Evolutionary conservation across 2,888 invertebrate genomes (phyloP).

Genomic region (Clivina fossor): DNA sequence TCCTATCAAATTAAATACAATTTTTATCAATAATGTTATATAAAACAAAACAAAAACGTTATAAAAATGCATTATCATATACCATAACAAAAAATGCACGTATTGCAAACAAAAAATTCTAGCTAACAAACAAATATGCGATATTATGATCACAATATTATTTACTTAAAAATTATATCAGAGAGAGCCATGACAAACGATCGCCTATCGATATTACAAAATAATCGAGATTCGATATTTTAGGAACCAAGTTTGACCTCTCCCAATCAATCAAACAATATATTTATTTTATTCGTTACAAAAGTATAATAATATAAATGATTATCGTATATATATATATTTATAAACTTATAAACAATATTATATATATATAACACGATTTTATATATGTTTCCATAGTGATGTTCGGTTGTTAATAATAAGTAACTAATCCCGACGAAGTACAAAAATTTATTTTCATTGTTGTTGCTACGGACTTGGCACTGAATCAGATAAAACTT

Average conservation of each 20-base stretch:
- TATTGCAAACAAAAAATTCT: too few relatives aligned
- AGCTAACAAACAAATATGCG: too few relatives aligned
- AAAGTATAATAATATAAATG: neutral
- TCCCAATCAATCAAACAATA: slow-evolving; percentile 1
- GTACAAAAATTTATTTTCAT: slow-evolving; percentile 21
- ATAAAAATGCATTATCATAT: too few relatives aligned
- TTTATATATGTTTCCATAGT: slow-evolving; percentile 5
- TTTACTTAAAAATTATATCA: neutral
- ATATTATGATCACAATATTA: slow-evolving; percentile 3
- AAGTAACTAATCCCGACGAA: slow-evolving; percentile 18
- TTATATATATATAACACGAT: slow-evolving; percentile 16
- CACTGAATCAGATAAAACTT: slow-evolving; percentile 56
- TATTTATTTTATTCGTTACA: too few relatives aligned
- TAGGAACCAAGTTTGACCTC: slow-evolving; percentile 22
- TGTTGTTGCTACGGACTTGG: slow-evolving; percentile 52
- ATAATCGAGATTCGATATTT: slow-evolving; percentile 4
- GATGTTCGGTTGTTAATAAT: neutral
- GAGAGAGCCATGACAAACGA: slow-evolving; percentile 3
- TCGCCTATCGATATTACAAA: too few relatives aligned
- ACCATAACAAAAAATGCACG: too few relatives aligned
- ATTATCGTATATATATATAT: slow-evolving; percentile 4
- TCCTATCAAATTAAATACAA: too few relatives aligned
- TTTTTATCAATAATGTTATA: too few relatives aligned
- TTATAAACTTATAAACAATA: slow-evolving; percentile 17
- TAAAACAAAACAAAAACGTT: too few relatives aligned